Percentiles rank a stretch among this genome's conserved stretches.
These are phyloP conservation scores for Seriola rivoliana DNA, from an alignment of 2,113 vertebrate genomes.

Conservation along the genomic window DNA sequence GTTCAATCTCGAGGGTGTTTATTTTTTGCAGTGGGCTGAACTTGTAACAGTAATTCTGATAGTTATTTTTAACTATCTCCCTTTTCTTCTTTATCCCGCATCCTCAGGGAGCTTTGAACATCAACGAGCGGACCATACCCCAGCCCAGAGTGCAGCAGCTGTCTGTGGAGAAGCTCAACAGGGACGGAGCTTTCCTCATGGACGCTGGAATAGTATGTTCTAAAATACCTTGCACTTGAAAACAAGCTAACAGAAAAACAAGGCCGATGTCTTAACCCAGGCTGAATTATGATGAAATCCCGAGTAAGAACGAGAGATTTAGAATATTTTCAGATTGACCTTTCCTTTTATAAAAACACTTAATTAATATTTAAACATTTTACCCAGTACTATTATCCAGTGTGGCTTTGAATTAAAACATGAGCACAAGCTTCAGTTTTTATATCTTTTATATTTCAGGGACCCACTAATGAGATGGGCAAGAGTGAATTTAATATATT, in stretches of 20 bases:
- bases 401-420: not conserved
- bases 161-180: slow-evolving; percentile 93
- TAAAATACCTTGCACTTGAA: not conserved
- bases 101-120: slow-evolving; percentile 90
- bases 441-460: not conserved
- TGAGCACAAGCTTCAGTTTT: not conserved
- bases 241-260: not conserved
- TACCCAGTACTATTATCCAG: not conserved
- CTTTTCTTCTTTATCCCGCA: not conserved
- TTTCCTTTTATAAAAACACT: not conserved
- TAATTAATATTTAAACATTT: not conserved
- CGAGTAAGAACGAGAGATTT: not conserved
- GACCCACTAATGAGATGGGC: not conserved
- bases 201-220: slow-evolving; percentile 91
- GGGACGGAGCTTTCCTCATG: slow-evolving; percentile 95
- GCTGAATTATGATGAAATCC: not conserved
- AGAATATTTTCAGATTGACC: not conserved
- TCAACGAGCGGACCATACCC: slow-evolving; percentile 92
- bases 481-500: not conserved
- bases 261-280: not conserved
- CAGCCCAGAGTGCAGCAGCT: slow-evolving; percentile 93
- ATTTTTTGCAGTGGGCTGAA: not conserved
- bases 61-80: not conserved
- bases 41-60: not conserved
- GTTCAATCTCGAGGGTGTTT: not conserved